Conservation (phyloP, 2,797 vertebrate species). For the Rhincodon typus region DNA sequence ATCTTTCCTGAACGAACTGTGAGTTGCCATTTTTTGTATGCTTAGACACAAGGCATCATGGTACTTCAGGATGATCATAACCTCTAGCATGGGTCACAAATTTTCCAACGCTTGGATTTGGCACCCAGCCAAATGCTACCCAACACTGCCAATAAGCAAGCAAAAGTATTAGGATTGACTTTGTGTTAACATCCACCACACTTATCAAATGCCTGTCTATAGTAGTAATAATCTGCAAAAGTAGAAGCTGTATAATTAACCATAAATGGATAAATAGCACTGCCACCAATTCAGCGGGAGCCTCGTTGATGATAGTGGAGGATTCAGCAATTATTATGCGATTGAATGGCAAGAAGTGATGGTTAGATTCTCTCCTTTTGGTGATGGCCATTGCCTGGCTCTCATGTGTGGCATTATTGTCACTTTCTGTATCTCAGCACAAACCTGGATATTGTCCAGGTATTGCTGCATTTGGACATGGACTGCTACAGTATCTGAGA, state of each 20-base stretch:
- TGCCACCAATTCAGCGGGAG: background rate
- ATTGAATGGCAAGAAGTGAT: too few species aligned
- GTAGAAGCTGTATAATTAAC: background rate
- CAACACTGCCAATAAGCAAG: background rate
- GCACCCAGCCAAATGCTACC: background rate
- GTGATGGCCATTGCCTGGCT: too few species aligned
- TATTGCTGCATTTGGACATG: too few species aligned
- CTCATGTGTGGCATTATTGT: too few species aligned
- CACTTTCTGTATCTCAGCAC: too few species aligned
- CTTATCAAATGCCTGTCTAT: background rate
- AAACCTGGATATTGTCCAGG: too few species aligned
- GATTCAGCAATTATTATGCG: too few species aligned
- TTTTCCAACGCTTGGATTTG: background rate
- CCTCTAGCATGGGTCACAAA: background rate
- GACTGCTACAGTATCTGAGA: too few species aligned
- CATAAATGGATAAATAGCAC: background rate
- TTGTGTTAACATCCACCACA: background rate
- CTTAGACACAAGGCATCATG: background rate
- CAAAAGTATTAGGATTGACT: background rate
- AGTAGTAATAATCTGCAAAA: background rate
- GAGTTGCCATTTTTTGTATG: background rate
- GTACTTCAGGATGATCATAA: background rate
- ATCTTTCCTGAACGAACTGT: background rate
- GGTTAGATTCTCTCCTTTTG: too few species aligned
- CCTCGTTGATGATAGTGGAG: background rate